Percentiles rank a stretch among this genome's conserved stretches.
phyloP scores from a whole-genome alignment of 2,888 invertebrate species.

The Cerceris rybyensis region DNA sequence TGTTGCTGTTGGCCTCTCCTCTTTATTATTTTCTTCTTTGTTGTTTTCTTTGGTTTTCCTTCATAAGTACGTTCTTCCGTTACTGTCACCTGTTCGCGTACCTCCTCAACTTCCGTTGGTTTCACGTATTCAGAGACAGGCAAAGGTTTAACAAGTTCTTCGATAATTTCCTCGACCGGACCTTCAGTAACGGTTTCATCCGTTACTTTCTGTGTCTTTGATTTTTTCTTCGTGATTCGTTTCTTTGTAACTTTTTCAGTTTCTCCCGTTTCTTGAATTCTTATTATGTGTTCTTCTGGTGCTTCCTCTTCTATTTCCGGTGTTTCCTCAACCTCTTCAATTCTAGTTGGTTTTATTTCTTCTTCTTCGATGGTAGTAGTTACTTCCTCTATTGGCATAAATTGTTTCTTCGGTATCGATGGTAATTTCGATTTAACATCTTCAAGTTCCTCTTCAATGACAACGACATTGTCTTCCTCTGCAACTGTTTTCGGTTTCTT shows the following conservation, averaged over 20 bases:
- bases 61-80: slow-evolving; percentile 67
- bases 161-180: slow-evolving; percentile 37
- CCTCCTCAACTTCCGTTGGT: slow-evolving; percentile 60
- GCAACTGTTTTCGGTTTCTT: slow-evolving; percentile 63
- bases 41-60: slow-evolving; percentile 33
- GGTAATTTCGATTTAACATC: slow-evolving; percentile 72
- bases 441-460: slow-evolving; percentile 80
- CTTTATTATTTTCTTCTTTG: slow-evolving; percentile 79
- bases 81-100: slow-evolving; percentile 50
- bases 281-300: slow-evolving; percentile 41
- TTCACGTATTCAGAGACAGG: slow-evolving; percentile 63
- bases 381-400: slow-evolving; percentile 77
- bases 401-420: slow-evolving; percentile 77
- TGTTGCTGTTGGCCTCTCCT: slow-evolving; percentile 79
- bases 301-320: slow-evolving; percentile 37
- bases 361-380: slow-evolving; percentile 65
- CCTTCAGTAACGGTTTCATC: slow-evolving; percentile 70
- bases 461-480: slow-evolving; percentile 72
- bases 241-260: slow-evolving; percentile 37
- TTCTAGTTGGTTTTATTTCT: slow-evolving; percentile 72
- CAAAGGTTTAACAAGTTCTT: slow-evolving; percentile 61
- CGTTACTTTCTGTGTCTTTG: slow-evolving; percentile 65
- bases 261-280: slow-evolving; percentile 35
- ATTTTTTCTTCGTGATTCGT: slow-evolving; percentile 46
- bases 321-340: slow-evolving; percentile 74